phyloP scores from a whole-genome alignment of 2,797 vertebrate genomes.

The Apogon hyalosoma region DNA sequence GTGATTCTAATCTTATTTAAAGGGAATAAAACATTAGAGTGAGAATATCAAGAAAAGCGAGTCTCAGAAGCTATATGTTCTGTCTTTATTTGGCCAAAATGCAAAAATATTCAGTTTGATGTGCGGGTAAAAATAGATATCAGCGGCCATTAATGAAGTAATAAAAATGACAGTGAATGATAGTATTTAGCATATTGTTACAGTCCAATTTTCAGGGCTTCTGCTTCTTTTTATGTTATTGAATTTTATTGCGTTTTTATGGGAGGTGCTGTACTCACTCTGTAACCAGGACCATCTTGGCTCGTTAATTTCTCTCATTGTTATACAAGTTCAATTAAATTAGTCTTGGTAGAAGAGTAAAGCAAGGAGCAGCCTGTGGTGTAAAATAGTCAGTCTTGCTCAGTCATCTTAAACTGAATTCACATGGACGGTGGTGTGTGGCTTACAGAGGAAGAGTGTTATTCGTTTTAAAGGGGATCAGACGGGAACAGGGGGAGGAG shows the following conservation, averaged over 20 bases:
- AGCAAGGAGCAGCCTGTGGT: constrained; percentile 20
- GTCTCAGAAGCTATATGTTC: constrained; percentile 57
- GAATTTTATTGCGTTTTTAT: constrained; percentile 70
- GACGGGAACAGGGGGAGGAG: background rate
- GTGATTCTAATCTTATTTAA: constrained; percentile 56
- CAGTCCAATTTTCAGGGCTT: constrained; percentile 56
- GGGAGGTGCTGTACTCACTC: constrained; percentile 39
- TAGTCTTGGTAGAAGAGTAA: constrained; percentile 56
- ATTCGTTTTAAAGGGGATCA: constrained; percentile 25
- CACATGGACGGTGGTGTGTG: constrained; percentile 15
- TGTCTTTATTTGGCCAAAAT: constrained; percentile 70
- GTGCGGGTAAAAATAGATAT: constrained; percentile 69
- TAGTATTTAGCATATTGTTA: constrained; percentile 69
- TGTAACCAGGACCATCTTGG: constrained; percentile 60
- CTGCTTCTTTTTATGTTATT: constrained; percentile 68
- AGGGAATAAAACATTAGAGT: constrained; percentile 73
- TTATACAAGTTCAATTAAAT: constrained; percentile 77
- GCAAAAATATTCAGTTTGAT: constrained; percentile 70
- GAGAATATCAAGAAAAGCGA: constrained; percentile 48
- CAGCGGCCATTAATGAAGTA: constrained; percentile 68
- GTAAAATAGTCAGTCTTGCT: constrained; percentile 46
- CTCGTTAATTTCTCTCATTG: constrained; percentile 79
- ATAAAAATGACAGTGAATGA: constrained; percentile 60
- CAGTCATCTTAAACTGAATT: constrained; percentile 51
- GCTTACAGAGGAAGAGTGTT: constrained; percentile 27